Evolutionary conservation across 2,888 invertebrate genomes (phyloP), one percentile per base, ranked within the genome.

Genomic region (Hofmannophila pseudospretella): DNA sequence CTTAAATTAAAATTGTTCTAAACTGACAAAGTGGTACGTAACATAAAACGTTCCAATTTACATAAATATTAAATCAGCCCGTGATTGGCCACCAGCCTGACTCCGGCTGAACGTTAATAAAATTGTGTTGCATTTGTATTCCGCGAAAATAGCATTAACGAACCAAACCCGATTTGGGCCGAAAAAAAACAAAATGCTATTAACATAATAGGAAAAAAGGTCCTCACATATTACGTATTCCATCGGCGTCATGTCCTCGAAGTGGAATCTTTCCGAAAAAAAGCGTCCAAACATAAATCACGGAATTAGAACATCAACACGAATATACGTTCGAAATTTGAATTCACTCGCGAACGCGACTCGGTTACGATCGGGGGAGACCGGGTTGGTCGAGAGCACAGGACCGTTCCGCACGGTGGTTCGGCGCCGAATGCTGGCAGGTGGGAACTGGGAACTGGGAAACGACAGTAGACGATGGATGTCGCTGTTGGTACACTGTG

Each of bases 201-300:
- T 59, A 54, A 49, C 53, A 69, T 58, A 65, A 51, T 53, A 71
- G 55, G 23, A 61, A 61, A 61, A 62, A 63, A 58, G 50, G 53
- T 45, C 62, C 79, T 81, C 64, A 81, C 79, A 52, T 63, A 59
- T 63, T 60, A 47, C 47, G 57, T 63, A 67, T 72, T 65, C 70
- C 74, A 67, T 59, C 57, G 57, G 57, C 60, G 66, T 57, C 47
- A 40, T 54, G 45, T 55, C 54, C 54, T 46, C 51, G 44, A 53
- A 41, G 46, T 41, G 49, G 59, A 61, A 60, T 65, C 45, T 47
- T 39, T 63, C 64, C 51, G 55, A 57, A 54, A 57, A 54, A 66
- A 46, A 51, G 61, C 64, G 67, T 70, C 58, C 39, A 34, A 44
- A 54, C 63, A 69, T 73, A 70, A 67, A 75, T 67, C 75, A 77